Evolutionary conservation across 2,888 invertebrate genomes (phyloP).

Genomic region (Himalopsyche tibetana): DNA sequence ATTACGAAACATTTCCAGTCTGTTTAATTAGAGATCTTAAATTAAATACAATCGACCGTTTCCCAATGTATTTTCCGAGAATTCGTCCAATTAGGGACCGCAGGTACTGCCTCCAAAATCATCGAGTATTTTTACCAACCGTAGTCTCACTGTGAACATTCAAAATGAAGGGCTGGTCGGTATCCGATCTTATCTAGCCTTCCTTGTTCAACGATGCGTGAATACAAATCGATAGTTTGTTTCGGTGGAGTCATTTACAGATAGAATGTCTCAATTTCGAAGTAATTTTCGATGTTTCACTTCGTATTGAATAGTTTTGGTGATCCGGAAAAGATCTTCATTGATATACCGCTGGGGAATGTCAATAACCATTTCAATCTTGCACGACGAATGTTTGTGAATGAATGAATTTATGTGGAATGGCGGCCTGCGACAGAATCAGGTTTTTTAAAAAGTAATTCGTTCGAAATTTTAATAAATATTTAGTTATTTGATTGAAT

Average conservation of each 20-base stretch:
- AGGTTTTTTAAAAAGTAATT: no score
- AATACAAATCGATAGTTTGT: neutral
- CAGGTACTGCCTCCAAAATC: neutral
- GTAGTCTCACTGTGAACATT: neutral
- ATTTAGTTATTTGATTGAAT: no score
- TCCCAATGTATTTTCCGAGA: slow-evolving; percentile 21
- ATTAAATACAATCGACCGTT: neutral
- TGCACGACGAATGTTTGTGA: no score
- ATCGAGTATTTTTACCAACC: neutral
- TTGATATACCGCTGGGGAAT: no score
- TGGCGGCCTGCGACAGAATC: no score
- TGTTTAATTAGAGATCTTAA: neutral
- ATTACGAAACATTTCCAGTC: slow-evolving; percentile 19
- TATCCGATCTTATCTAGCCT: neutral
- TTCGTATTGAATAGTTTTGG: no score
- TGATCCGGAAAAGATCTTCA: no score
- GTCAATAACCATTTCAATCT: no score
- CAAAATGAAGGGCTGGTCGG: neutral
- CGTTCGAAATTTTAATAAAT: no score
- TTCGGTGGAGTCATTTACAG: neutral
- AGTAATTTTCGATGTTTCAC: slow-evolving; percentile 1
- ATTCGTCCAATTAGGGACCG: neutral
- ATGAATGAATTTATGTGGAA: no score
- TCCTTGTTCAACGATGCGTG: neutral
- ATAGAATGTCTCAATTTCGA: neutral